Percentiles rank a stretch among this genome's conserved stretches.
Conservation (phyloP, 1,140 invertebrate species). For the Macrotrachela quadricornifera region DNA sequence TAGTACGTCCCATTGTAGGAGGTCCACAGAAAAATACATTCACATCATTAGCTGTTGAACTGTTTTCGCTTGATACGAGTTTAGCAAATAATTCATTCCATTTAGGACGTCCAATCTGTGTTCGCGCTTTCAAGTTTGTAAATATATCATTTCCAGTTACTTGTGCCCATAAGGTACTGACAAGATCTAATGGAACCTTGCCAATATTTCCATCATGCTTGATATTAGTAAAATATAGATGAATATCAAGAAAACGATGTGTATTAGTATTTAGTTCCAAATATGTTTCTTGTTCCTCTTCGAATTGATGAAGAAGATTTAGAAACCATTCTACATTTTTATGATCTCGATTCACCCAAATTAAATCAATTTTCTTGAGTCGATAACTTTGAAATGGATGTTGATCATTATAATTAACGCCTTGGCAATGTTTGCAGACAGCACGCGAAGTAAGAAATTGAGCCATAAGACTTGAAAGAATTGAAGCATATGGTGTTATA, state of each 20-base stretch:
- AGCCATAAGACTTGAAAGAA: constrained; percentile 61
- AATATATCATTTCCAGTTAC: no score
- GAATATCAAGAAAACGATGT: no score
- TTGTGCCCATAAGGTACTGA: constrained; percentile 67
- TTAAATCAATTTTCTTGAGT: constrained; percentile 75
- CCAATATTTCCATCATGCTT: constrained; percentile 75
- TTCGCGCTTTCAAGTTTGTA: no score
- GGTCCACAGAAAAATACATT: no score
- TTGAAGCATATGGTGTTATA: constrained; percentile 87
- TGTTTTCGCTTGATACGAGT: no score
- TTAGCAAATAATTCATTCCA: no score
- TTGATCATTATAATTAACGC: constrained; percentile 51
- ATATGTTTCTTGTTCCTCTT: constrained; percentile 84
- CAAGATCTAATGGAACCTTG: constrained; percentile 67
- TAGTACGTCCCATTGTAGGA: no score
- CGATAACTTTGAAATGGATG: constrained; percentile 43
- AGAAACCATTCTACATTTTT: constrained; percentile 92
- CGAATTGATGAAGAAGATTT: constrained; percentile 65
- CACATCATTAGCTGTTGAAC: no score
- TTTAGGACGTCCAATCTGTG: no score
- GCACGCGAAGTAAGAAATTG: neutral
- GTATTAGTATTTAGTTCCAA: no score
- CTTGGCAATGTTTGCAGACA: constrained; percentile 58
- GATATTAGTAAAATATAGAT: constrained; percentile 89
- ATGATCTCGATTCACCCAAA: constrained; percentile 95